These are phyloP conservation scores for Nasonia giraulti DNA, from an alignment of 1,140 invertebrate species.

Conservation along the genomic window DNA sequence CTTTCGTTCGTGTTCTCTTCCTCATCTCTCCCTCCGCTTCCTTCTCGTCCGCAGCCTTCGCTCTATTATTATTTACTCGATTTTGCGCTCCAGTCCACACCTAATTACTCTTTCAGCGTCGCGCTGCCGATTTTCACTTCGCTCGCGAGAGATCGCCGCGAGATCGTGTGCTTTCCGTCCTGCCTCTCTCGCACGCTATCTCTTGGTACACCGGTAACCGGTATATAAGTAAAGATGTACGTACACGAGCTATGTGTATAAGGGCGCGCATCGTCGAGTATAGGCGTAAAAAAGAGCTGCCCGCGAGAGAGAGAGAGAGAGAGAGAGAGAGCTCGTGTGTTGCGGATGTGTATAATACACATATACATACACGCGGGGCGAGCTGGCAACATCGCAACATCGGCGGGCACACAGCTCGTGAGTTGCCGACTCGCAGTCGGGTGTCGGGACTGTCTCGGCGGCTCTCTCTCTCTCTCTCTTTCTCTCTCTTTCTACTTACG, in stretches of 20 bases:
- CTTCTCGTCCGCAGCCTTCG: not conserved
- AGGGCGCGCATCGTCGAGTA: slow-evolving; percentile 9
- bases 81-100: slow-evolving; percentile 2
- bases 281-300: slow-evolving; percentile 21
- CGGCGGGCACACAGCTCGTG: not conserved
- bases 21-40: slow-evolving; percentile 5
- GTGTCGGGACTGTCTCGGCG: not conserved
- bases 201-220: not conserved
- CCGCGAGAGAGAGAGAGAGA: not conserved
- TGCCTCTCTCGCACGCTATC: not conserved
- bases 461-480: slow-evolving; percentile 2
- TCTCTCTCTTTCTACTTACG: slow-evolving; percentile 14
- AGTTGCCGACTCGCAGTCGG: slow-evolving; percentile 31
- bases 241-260: slow-evolving; percentile 43
- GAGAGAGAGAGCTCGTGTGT: not conserved
- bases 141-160: no score
- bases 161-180: not conserved
- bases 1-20: not conserved
- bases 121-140: not conserved
- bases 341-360: slow-evolving; percentile 3
- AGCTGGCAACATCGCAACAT: slow-evolving; percentile 63
- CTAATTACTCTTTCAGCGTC: slow-evolving; percentile 3
- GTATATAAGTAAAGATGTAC: not conserved
- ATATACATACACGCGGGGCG: slow-evolving; percentile 52
- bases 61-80: slow-evolving; percentile 7